A percentile compares a stretch with the other conserved stretches of the same genome.
These are phyloP conservation scores for Lepidurus arcticus DNA, from an alignment of 1,140 invertebrate genomes.

Conservation along the genomic window DNA sequence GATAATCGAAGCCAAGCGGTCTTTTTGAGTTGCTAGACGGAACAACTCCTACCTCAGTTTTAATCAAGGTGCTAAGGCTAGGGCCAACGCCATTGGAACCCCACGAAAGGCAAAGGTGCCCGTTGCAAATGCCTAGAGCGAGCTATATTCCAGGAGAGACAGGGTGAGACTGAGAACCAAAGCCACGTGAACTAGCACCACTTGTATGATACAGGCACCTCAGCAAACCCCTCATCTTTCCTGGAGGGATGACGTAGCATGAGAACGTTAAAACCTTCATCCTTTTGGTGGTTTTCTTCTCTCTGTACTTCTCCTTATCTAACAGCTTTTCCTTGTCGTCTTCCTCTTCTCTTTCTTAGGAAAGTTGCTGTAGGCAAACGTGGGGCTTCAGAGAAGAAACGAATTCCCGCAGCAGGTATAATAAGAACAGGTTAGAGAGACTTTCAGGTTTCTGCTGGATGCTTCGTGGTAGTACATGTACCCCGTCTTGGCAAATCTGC, in stretches of 20 bases:
- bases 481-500: conserved; percentile 9
- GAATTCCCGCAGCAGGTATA: not conserved
- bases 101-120: conserved; percentile 8
- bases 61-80: conserved; percentile 13
- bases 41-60: conserved; percentile 3
- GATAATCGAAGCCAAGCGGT: not conserved
- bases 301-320: not conserved
- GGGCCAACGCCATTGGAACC: conserved; percentile 13
- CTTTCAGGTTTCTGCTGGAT: not conserved
- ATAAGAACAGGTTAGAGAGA: not conserved
- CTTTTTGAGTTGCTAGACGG: conserved; percentile 6
- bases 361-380: not conserved
- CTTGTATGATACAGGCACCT: not conserved
- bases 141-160: not conserved
- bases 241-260: not conserved
- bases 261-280: not conserved
- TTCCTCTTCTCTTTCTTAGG: not conserved
- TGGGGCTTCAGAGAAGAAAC: not conserved
- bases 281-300: not conserved
- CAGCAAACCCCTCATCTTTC: not conserved
- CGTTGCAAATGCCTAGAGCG: conserved; percentile 12
- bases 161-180: conserved; percentile 6
- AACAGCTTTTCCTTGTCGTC: not conserved
- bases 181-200: conserved; percentile 2
- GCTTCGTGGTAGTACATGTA: not conserved